Conservation (phyloP, 2,888 invertebrate species). For the Schizaphis graminum region DNA sequence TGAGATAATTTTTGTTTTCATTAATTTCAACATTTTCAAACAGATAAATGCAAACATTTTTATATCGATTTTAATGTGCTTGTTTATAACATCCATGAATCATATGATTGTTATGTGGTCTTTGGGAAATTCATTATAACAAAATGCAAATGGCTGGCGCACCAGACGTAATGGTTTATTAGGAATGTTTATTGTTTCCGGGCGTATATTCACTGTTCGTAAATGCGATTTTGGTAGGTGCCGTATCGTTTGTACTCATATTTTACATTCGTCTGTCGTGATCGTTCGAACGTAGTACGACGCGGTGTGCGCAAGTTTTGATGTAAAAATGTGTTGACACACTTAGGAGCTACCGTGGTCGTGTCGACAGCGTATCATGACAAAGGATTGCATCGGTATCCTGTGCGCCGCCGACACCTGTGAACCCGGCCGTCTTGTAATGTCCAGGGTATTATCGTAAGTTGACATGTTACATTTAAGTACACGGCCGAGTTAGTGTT, state of each 20-base stretch:
- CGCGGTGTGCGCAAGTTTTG: constrained; percentile 25
- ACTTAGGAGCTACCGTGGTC: constrained; percentile 53
- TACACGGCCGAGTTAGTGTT: constrained; percentile 51
- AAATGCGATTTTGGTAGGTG: background rate
- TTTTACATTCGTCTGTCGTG: background rate
- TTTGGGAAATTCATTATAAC: constrained; percentile 65
- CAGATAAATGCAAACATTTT: background rate
- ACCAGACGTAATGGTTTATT: constrained; percentile 64
- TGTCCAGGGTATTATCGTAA: constrained; percentile 58
- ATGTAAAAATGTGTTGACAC: constrained; percentile 54
- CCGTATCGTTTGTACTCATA: background rate
- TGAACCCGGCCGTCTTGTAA: constrained; percentile 47
- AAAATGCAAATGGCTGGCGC: constrained; percentile 66
- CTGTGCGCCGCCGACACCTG: constrained; percentile 64
- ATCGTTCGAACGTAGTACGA: constrained; percentile 18
- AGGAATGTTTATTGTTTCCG: constrained; percentile 66
- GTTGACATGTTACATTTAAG: constrained; percentile 45
- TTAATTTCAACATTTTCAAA: background rate
- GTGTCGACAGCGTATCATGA: constrained; percentile 61
- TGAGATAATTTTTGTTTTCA: background rate
- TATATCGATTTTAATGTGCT: background rate
- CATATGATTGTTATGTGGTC: constrained; percentile 62
- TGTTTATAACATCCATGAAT: constrained; percentile 53
- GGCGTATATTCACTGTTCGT: constrained; percentile 46
- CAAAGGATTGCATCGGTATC: constrained; percentile 61